Evolutionary conservation across 2,113 vertebrate genomes (phyloP).

Genomic region (Numida meleagris): DNA sequence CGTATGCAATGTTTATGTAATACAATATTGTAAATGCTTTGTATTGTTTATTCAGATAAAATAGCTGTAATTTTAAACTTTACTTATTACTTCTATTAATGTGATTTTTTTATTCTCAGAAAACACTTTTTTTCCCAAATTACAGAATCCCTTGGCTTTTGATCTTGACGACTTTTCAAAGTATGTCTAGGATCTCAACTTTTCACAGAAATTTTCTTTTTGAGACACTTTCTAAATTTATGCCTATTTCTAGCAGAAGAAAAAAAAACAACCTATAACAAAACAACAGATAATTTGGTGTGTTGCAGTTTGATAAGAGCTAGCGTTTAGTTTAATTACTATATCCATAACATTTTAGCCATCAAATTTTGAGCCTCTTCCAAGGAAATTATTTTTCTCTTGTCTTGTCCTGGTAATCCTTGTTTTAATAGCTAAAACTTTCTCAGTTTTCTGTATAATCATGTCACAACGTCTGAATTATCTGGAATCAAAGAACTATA

Average conservation of each 20-base stretch:
- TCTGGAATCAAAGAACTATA: not conserved
- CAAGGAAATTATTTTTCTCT: slow-evolving; percentile 26
- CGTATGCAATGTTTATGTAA: not conserved
- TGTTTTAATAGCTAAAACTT: slow-evolving; percentile 1
- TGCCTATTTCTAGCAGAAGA: not conserved
- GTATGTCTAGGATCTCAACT: not conserved
- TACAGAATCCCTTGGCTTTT: not conserved
- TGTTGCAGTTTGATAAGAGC: not conserved
- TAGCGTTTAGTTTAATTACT: slow-evolving; percentile 28
- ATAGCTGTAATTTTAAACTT: not conserved
- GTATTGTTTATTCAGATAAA: not conserved
- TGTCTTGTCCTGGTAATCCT: not conserved
- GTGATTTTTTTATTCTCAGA: not conserved
- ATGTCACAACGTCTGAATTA: not conserved
- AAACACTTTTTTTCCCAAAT: not conserved
- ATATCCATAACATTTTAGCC: not conserved
- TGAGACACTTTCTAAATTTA: not conserved
- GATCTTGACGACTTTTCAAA: not conserved
- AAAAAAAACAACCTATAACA: not conserved
- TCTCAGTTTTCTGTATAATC: not conserved
- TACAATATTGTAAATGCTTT: not conserved
- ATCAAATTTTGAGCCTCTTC: slow-evolving; percentile 36
- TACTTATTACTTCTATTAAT: not conserved
- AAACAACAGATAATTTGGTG: not conserved
- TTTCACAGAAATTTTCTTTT: not conserved